Percentiles rank a stretch among this genome's conserved stretches.
phyloP scores from a whole-genome alignment of 2,113 vertebrate genomes.

The Oreocharis arfaki region DNA sequence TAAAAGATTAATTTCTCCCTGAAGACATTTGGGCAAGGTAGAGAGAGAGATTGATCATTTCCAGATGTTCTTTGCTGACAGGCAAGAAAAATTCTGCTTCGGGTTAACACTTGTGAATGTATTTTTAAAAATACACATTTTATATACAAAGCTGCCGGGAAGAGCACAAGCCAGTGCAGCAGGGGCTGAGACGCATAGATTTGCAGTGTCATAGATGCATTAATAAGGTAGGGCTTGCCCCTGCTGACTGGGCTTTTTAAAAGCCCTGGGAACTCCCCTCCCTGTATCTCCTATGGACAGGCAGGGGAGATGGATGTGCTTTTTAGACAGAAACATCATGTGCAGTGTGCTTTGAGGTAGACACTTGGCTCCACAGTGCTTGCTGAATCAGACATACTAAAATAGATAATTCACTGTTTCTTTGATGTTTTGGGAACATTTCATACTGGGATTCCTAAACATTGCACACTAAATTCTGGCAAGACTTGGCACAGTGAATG shows the following conservation, averaged over 20 bases:
- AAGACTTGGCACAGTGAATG: neutral
- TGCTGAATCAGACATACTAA: neutral
- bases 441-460: neutral
- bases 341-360: neutral
- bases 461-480: neutral
- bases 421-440: neutral
- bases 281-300: neutral
- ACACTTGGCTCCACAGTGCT: neutral
- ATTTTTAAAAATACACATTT: neutral
- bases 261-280: neutral
- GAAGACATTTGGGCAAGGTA: neutral
- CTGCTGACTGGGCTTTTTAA: neutral
- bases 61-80: slow-evolving; percentile 20
- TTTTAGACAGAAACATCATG: neutral
- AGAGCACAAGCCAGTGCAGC: neutral
- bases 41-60: neutral
- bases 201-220: neutral
- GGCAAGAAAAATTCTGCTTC: neutral
- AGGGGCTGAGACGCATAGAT: neutral
- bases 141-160: neutral
- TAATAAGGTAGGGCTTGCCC: neutral
- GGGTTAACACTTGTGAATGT: neutral
- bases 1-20: slow-evolving; percentile 21
- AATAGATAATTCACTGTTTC: neutral
- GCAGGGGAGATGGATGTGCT: neutral